phyloP scores from a whole-genome alignment of 2,113 vertebrate genomes.

The Collichthys lucidus region DNA sequence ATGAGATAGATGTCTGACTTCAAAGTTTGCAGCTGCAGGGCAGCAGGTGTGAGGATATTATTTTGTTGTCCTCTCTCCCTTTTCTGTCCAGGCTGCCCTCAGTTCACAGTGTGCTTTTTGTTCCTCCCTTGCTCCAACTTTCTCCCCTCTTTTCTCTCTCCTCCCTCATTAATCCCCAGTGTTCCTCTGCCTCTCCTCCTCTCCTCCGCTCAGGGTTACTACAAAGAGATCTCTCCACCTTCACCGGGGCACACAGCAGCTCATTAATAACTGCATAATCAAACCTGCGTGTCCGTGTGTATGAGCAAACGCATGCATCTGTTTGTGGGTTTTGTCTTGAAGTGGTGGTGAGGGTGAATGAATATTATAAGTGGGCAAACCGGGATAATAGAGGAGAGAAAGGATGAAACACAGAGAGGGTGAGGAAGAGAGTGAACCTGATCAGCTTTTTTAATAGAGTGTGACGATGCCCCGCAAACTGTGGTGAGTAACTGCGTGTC shows the following conservation, averaged over 20 bases:
- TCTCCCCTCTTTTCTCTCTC: conserved; percentile 9
- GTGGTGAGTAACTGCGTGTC: conserved; percentile 69
- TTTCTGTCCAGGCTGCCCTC: conserved; percentile 18
- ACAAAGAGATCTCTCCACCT: conserved; percentile 62
- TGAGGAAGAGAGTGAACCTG: conserved; percentile 32
- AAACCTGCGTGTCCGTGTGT: conserved; percentile 26
- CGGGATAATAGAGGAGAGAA: conserved; percentile 49
- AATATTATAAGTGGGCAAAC: conserved; percentile 61
- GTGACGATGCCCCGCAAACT: conserved; percentile 77
- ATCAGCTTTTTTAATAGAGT: conserved; percentile 39
- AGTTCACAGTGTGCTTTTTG: conserved; percentile 28
- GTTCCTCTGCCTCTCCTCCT: conserved; percentile 18
- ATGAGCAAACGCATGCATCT: conserved; percentile 63
- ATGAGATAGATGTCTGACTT: conserved; percentile 41
- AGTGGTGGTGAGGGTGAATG: conserved; percentile 63
- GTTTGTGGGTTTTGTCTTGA: conserved; percentile 70
- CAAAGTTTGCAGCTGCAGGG: conserved; percentile 37
- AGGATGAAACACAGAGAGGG: neutral
- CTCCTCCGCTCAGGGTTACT: conserved; percentile 32
- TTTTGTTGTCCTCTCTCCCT: conserved; percentile 13
- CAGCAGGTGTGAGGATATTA: conserved; percentile 41
- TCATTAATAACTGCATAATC: conserved; percentile 77
- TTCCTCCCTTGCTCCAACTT: conserved; percentile 17
- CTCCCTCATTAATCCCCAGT: conserved; percentile 7
- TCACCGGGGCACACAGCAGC: conserved; percentile 26